phyloP scores from a whole-genome alignment of 1,140 invertebrate genomes.

The Diploscapter pachys region DNA sequence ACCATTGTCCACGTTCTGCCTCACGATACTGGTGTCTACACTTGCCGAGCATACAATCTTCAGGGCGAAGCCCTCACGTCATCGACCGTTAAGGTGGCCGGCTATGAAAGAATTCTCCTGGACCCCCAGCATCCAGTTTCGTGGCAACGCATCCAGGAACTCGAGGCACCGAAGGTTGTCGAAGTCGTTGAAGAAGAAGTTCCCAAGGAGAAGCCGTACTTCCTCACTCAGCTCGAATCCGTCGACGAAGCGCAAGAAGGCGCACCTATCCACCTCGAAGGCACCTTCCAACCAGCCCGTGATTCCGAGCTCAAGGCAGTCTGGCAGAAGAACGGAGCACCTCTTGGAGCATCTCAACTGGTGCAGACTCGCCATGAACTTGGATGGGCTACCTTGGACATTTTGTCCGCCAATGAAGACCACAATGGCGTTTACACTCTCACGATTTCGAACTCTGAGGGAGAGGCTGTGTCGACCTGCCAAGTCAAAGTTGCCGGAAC shows the following conservation, averaged over 20 bases:
- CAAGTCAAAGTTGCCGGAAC: conserved; percentile 72
- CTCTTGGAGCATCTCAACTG: conserved; percentile 49
- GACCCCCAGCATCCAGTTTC: conserved; percentile 51
- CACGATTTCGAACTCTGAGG: conserved; percentile 55
- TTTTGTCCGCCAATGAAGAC: conserved; percentile 50
- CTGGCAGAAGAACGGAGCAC: conserved; percentile 40
- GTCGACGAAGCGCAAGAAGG: conserved; percentile 67
- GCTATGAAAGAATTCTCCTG: conserved; percentile 45
- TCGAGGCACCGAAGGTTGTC: conserved; percentile 46
- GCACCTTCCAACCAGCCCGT: conserved; percentile 87
- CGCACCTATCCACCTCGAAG: conserved; percentile 88
- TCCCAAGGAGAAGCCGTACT: conserved; percentile 55
- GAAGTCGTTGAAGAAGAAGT: conserved; percentile 50
- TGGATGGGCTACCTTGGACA: conserved; percentile 55
- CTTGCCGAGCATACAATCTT: conserved; percentile 82
- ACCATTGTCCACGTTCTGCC: conserved; percentile 82
- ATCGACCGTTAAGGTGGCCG: conserved; percentile 75
- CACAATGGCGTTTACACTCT: conserved; percentile 56
- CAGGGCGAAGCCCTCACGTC: conserved; percentile 87
- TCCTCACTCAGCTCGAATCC: conserved; percentile 53
- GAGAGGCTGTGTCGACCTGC: conserved; percentile 68
- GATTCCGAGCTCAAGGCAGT: conserved; percentile 85
- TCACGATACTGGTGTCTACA: conserved; percentile 88
- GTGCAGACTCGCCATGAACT: conserved; percentile 50
- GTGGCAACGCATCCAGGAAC: conserved; percentile 55